phyloP scores from a whole-genome alignment of 2,888 invertebrate species.

The Ashinkailepas kermadecensis region DNA sequence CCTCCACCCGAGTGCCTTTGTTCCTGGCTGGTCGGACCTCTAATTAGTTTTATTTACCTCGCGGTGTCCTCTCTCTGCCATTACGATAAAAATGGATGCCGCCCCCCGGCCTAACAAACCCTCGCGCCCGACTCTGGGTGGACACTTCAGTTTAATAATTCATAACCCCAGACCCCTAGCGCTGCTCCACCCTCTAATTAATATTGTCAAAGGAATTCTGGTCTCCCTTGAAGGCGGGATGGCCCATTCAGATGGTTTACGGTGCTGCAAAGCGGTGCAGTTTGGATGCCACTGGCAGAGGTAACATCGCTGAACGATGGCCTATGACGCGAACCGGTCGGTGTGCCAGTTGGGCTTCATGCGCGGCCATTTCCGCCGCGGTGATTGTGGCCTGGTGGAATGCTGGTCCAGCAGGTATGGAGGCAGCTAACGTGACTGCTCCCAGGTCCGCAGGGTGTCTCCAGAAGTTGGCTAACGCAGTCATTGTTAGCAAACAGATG shows the following conservation, averaged over 20 bases:
- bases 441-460: no score
- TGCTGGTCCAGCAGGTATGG: background rate
- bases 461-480: background rate
- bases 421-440: no score
- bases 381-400: background rate
- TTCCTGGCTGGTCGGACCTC: background rate
- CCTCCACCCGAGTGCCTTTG: constrained; percentile 5
- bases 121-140: background rate
- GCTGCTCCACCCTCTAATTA: constrained; percentile 19
- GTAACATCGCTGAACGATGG: background rate
- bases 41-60: constrained; percentile 22
- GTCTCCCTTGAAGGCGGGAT: background rate
- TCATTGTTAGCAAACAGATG: background rate
- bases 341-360: background rate
- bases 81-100: constrained; percentile 22
- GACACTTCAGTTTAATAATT: constrained; percentile 21
- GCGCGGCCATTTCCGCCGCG: background rate
- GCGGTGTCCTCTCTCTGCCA: constrained; percentile 16
- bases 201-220: constrained; percentile 20
- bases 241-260: background rate
- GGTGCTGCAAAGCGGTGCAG: background rate
- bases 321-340: background rate
- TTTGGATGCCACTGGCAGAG: background rate
- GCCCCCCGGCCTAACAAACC: constrained; percentile 20
- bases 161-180: constrained; percentile 9